Base-by-base conservation (phyloP, 1,140 invertebrate genomes). In the Platyscapa corneri region DNA sequence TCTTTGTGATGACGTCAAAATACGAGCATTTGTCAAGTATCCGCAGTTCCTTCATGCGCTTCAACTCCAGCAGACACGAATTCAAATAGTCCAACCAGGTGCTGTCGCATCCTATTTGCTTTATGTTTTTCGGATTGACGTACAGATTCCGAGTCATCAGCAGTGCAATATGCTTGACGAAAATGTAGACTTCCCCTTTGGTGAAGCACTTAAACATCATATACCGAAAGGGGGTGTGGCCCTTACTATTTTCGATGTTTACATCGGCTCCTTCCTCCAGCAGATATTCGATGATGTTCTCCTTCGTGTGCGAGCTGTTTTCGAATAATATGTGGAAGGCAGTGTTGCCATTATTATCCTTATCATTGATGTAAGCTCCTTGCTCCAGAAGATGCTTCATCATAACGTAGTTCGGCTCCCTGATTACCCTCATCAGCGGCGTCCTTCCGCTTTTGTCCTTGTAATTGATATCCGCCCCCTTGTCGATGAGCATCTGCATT, bases 381-480 rank as follows among this genome's bases (percentile, higher is more conserved):
- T 30, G 53, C 6, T 76, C 49, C 0, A 77, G 6, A 2, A 77
- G 74, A 27, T n/a, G 6, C 30, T 20, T n/a, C 60, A 49, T 83
- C 82, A 49, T 77, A 18, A 0, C 14, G 14, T 64, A 46, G 14
- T 83, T 65, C 0, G 12, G 16, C 32, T 34, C 12, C 27, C n/a
- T 64, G 7, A 83, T 67, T 1, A 76, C n/a, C 60, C 10, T 30
- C 74, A 77, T 49, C 12, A 83, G 60, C 6, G 82, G 56, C 0
- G 74, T 77, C 20, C 60, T 64, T 1, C 74, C 74, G 27, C 49
- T 65, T 2, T 37, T 39, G 3, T 67, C 74, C 34, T 53, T 83
- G 49, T n/a, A 74, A 34, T 82, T 82, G 42, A 82, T 60, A 60
- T 82, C 46, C 7, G 80, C 67, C 1, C 70, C 80, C 14, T 72